Base-by-base conservation (phyloP, 2,888 invertebrate species). In the Pinctada fucata region DNA sequence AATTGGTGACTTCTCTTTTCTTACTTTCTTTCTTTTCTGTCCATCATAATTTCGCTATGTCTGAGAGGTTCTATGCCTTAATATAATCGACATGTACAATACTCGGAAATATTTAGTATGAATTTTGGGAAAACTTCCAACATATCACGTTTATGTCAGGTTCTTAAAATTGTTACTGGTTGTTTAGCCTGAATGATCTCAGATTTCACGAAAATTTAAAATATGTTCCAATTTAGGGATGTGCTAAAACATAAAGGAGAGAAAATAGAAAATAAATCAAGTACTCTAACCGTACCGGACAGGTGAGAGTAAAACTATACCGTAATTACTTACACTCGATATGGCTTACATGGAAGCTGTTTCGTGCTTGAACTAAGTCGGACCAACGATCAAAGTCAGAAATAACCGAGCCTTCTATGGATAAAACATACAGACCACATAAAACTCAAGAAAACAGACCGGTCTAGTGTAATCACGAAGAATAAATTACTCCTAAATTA, bases 191-290 rank as follows among this genome's bases (percentile, higher is more conserved):
- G 31, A 31, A 31, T 31, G 58, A 13, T 6, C 13, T 58, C 58
- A 13, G 58, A 58, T 58, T 58, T 58, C 58, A 10, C 13, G 8
- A 6, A 58, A 58, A 58, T 58, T 58, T 58, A 58, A 58, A 58
- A 58, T 58, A 13, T 58, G 58, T 58, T 58, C 6, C 58, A 58
- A 13, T 58, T 13, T 58, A 10, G 58, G 58, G 58, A 58, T 6
- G 58, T 6, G 13, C 6, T 58, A 58, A 13, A 10, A 58, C 6
- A 58, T 13, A 13, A 13, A 58, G 58, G 58, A 58, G 58, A 6
- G 58, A 58, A 58, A 58, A 58, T 58, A 58, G 58, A 58, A 58
- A 58, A 58, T 58, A 58, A 58, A 58, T 58, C 58, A 58, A 13
- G 6, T 58, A 6, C 13, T 58, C 13, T 58, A 58, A 58, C 58